phyloP scores from a whole-genome alignment of 2,888 invertebrate species.

The Campoletis raptor region DNA sequence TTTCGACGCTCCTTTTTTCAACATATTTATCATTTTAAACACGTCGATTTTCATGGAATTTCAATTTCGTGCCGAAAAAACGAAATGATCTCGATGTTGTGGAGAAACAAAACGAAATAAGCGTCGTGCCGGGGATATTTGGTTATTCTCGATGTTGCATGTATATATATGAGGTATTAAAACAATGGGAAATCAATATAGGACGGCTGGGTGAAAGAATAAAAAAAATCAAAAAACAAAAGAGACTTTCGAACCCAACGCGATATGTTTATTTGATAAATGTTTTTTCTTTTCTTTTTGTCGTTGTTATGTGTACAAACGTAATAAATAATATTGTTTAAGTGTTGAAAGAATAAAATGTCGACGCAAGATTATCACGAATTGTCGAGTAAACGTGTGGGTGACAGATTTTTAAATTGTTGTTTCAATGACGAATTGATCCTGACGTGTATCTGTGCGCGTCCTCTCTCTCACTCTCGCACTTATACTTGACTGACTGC shows the following conservation, averaged over 20 bases:
- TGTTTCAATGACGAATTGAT: constrained; percentile 36
- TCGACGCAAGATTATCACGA: not conserved
- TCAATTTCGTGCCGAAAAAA: not conserved
- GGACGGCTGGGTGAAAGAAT: constrained; percentile 37
- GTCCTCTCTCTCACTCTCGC: constrained; percentile 1
- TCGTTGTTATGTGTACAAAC: not conserved
- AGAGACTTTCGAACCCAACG: constrained; percentile 3
- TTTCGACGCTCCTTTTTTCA: not conserved
- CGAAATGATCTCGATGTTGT: not conserved
- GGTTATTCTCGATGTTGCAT: constrained; percentile 5
- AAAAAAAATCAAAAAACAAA: constrained; percentile 34
- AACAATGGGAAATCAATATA: constrained; percentile 70
- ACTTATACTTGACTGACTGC: not conserved
- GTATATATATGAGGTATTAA: constrained; percentile 47
- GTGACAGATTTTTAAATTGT: constrained; percentile 13
- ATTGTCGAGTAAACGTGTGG: not conserved
- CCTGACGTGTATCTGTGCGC: constrained; percentile 15
- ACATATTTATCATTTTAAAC: not conserved
- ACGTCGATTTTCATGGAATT: not conserved
- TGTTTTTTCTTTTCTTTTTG: not conserved
- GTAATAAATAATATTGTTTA: constrained; percentile 8
- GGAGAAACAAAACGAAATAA: not conserved
- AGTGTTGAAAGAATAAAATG: not conserved
- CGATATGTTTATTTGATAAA: constrained; percentile 27
- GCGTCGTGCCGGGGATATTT: not conserved